phyloP scores from a whole-genome alignment of 2,797 vertebrate species.

The Gallirallus australis region DNA sequence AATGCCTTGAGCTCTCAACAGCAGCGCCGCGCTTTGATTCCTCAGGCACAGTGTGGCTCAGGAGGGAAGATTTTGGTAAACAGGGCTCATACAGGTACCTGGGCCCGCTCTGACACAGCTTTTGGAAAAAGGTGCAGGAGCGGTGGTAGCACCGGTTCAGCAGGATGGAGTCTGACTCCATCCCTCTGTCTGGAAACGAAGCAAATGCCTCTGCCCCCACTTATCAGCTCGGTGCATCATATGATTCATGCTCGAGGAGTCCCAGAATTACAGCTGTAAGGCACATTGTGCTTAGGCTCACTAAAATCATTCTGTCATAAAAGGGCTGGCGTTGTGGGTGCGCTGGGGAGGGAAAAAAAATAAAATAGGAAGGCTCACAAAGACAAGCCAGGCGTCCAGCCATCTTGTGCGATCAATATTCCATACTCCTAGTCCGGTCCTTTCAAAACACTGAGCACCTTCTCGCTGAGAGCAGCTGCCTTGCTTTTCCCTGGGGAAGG shows the following conservation, averaged over 20 bases:
- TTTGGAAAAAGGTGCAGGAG: slow-evolving; percentile 23
- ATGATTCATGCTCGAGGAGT: slow-evolving; percentile 65
- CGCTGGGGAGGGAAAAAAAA: not conserved
- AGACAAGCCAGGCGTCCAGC: not conserved
- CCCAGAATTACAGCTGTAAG: slow-evolving; percentile 64
- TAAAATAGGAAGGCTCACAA: not conserved
- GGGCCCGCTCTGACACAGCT: not conserved
- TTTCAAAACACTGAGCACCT: not conserved
- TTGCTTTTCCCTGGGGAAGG: not conserved
- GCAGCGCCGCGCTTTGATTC: not conserved
- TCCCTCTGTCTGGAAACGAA: slow-evolving; percentile 58
- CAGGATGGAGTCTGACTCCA: slow-evolving; percentile 39
- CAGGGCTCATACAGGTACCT: not conserved
- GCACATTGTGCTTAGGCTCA: slow-evolving; percentile 61
- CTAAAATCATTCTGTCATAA: slow-evolving; percentile 51
- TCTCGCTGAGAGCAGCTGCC: not conserved
- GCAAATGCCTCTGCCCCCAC: slow-evolving; percentile 67
- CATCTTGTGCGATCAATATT: slow-evolving; percentile 28
- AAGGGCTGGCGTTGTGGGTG: not conserved
- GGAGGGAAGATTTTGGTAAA: not conserved
- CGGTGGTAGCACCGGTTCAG: slow-evolving; percentile 60
- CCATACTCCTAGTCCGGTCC: not conserved
- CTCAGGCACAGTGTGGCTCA: not conserved
- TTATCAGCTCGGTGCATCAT: slow-evolving; percentile 51
- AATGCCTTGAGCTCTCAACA: not conserved